Base-by-base conservation (phyloP, 1,140 invertebrate genomes). In the Sitophilus oryzae region DNA sequence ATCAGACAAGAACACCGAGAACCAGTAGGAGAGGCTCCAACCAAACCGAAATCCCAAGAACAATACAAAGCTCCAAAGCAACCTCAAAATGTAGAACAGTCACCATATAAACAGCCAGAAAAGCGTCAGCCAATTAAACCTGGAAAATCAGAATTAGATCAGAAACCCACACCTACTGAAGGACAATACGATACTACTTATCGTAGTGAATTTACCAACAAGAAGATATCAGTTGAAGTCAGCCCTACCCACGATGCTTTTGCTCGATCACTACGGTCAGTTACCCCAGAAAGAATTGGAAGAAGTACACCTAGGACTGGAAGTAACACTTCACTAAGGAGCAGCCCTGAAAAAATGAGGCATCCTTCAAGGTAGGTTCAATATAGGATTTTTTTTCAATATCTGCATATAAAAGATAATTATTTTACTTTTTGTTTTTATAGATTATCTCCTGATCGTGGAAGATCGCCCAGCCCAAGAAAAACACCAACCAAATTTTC, bases 211-310 rank as follows among this genome's bases (percentile, higher is more conserved):
- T 82, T 73, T 57, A 73, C 72, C 11, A 74, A 69, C 48, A 80
- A 76, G 48, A 76, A 76, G 59, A 80, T 84, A 25, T 81, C 79
- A 53, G 75, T 77, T 43, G 78, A 82, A 57, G 74, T 79, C 46
- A 84, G 82, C 65, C 80, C 83, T 5, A 79, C 82, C 16, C 84
- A 86, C 66, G 77, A 84, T 58, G 82, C 82, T 3, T 86, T 84
- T 73, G 84, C 82, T 2, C 79, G 81, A 49, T 83, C 83, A 22
- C 70, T 86, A 25, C 76, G 84, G 41, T 76, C 81, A 41, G 77
- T 81, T 37, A 78, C 73, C 49, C 77, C 80, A 9, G 72, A 76
- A 42, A 67, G 76, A 62, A 54, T 73, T 63, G 55, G 72, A 62
- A 50, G 73, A 71, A 61, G 74, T 18, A 75, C 77, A 36, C 74